Evolutionary conservation across 2,113 vertebrate genomes (phyloP).

Genomic region (Tichodroma muraria): DNA sequence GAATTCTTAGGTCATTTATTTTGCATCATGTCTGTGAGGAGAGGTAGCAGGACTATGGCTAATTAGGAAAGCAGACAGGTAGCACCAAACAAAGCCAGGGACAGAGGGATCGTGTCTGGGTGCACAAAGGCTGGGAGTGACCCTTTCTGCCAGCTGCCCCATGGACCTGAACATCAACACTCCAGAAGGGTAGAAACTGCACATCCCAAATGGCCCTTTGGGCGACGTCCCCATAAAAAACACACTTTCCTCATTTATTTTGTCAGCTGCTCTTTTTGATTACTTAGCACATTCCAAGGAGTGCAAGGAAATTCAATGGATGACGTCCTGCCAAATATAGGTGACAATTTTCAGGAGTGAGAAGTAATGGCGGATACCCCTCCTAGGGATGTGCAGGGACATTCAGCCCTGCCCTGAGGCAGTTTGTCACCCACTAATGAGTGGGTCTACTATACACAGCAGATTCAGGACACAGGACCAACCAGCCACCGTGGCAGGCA

Average conservation of each 20-base stretch:
- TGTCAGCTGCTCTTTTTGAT: slow-evolving; percentile 44
- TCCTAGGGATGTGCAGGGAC: background rate
- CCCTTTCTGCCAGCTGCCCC: background rate
- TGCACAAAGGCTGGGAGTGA: fast-evolving
- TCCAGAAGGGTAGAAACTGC: background rate
- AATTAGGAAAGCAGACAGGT: slow-evolving; percentile 43
- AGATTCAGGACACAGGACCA: background rate
- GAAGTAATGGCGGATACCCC: background rate
- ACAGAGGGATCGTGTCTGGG: background rate
- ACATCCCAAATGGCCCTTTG: background rate
- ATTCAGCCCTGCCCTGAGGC: background rate
- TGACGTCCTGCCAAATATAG: background rate
- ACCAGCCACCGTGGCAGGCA: background rate
- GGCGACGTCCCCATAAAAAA: background rate
- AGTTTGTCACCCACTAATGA: background rate
- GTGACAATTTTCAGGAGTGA: background rate
- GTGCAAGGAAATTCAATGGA: background rate
- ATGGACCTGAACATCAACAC: background rate
- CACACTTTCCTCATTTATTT: slow-evolving; percentile 46
- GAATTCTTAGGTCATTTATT: slow-evolving; percentile 54
- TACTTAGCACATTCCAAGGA: slow-evolving; percentile 35
- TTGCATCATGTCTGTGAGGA: slow-evolving; percentile 21
- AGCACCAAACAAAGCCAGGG: background rate
- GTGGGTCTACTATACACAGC: background rate
- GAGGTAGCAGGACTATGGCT: background rate